phyloP scores from a whole-genome alignment of 1,140 invertebrate species.

The Elymnias hypermnestra region DNA sequence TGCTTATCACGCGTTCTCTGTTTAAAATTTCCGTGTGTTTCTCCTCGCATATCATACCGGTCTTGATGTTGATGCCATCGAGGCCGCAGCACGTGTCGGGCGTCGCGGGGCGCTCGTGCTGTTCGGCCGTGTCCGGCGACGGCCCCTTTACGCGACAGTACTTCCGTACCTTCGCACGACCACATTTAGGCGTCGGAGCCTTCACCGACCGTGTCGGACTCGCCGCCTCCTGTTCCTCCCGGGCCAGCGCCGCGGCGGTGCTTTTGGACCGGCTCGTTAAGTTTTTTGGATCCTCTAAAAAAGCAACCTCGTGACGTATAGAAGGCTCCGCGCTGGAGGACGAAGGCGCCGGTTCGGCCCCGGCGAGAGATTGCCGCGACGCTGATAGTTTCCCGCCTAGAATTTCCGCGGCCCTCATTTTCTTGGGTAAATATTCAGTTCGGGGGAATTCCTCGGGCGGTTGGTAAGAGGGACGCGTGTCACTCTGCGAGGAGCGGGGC shows the following conservation, averaged over 20 bases:
- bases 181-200: conserved; percentile 53
- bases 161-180: conserved; percentile 37
- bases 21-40: conserved; percentile 71
- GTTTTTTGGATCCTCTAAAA: conserved; percentile 75
- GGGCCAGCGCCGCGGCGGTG: conserved; percentile 71
- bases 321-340: conserved; percentile 28
- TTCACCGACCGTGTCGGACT: conserved; percentile 62
- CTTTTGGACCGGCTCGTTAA: conserved; percentile 70
- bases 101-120: conserved; percentile 30
- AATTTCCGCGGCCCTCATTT: conserved; percentile 72
- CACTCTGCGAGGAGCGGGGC: conserved; percentile 34
- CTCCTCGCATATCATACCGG: conserved; percentile 68
- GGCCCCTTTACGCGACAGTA: conserved; percentile 31
- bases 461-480: no score
- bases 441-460: conserved; percentile 40
- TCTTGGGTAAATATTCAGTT: conserved; percentile 66
- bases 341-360: conserved; percentile 25
- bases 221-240: conserved; percentile 69
- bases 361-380: conserved; percentile 29
- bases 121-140: conserved; percentile 35
- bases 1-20: conserved; percentile 80
- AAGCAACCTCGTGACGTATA: conserved; percentile 55
- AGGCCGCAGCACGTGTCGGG: conserved; percentile 65
- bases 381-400: conserved; percentile 58
- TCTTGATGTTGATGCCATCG: conserved; percentile 63